Conservation (phyloP, 92 coral and sea anemone species). For the Epizoanthus scotinus region DNA sequence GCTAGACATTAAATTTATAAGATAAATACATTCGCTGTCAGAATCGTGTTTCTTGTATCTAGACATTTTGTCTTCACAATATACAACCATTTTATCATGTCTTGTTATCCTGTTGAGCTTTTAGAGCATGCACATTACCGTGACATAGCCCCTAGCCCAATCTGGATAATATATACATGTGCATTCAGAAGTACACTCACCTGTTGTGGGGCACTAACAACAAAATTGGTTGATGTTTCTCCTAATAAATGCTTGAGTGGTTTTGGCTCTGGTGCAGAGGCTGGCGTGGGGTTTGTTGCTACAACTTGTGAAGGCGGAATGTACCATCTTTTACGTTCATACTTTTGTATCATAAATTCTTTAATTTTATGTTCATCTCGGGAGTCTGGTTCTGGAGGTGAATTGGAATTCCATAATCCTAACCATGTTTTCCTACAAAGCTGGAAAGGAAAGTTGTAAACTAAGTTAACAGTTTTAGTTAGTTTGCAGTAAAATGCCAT, state of each 20-base stretch:
- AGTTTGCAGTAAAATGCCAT: too few species aligned
- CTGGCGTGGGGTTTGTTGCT: conserved; percentile 47
- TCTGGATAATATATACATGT: neutral
- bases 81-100: too few species aligned
- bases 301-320: conserved; percentile 88
- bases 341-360: conserved; percentile 97
- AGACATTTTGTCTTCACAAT: too few species aligned
- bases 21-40: too few species aligned
- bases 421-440: conserved; percentile 94
- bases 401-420: conserved; percentile 95
- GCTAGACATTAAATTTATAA: too few species aligned
- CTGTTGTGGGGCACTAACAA: conserved; percentile 45
- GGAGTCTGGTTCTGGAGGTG: conserved; percentile 95
- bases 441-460: conserved; percentile 44
- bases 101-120: too few species aligned
- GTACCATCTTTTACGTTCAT: conserved; percentile 97
- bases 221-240: conserved; percentile 65
- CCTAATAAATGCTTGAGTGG: conserved; percentile 96
- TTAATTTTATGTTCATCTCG: conserved; percentile 94
- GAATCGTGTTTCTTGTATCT: too few species aligned
- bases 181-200: neutral
- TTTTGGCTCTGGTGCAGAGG: conserved; percentile 81
- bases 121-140: too few species aligned
- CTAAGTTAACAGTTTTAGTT: too few species aligned
- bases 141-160: too few species aligned